These are phyloP conservation scores for Aporophyla nigra DNA, from an alignment of 2,888 invertebrate genomes.

Conservation along the genomic window DNA sequence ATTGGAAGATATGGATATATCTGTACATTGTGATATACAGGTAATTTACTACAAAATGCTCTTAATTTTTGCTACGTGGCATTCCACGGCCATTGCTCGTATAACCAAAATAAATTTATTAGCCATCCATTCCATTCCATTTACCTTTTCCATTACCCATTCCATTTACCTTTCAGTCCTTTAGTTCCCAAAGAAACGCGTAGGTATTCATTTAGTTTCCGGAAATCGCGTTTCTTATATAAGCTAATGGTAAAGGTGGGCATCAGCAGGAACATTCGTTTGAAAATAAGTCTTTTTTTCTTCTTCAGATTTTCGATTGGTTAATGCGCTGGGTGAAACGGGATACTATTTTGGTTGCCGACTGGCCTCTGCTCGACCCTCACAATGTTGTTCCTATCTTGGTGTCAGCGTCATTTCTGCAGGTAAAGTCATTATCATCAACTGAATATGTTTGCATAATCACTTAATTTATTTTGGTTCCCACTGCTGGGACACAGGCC, in stretches of 20 bases:
- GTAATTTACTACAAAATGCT: constrained; percentile 83
- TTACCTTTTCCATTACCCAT: no score
- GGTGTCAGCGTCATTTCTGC: constrained; percentile 98
- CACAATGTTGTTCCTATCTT: constrained; percentile 97
- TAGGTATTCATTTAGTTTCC: neutral
- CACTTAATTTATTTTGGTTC: no score
- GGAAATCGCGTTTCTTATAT: neutral
- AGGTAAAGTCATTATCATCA: constrained; percentile 76
- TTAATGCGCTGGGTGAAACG: constrained; percentile 98
- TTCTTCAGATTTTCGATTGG: constrained; percentile 98
- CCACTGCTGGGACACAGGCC: no score
- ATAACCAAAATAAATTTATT: no score
- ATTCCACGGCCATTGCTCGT: no score
- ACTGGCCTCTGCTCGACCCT: constrained; percentile 94
- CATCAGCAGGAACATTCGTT: neutral
- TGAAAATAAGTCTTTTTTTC: neutral
- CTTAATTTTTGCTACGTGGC: no score
- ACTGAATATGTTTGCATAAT: neutral
- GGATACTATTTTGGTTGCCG: constrained; percentile 92
- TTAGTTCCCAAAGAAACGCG: constrained; percentile 2
- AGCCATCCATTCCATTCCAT: no score
- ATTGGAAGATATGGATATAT: constrained; percentile 98
- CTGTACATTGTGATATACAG: constrained; percentile 98
- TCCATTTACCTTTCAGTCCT: no score
- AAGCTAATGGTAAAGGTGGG: neutral